Percentiles rank a stretch among this genome's conserved stretches.
These are phyloP conservation scores for Eupsilia transversa DNA, from an alignment of 2,888 invertebrate species.

Conservation along the genomic window DNA sequence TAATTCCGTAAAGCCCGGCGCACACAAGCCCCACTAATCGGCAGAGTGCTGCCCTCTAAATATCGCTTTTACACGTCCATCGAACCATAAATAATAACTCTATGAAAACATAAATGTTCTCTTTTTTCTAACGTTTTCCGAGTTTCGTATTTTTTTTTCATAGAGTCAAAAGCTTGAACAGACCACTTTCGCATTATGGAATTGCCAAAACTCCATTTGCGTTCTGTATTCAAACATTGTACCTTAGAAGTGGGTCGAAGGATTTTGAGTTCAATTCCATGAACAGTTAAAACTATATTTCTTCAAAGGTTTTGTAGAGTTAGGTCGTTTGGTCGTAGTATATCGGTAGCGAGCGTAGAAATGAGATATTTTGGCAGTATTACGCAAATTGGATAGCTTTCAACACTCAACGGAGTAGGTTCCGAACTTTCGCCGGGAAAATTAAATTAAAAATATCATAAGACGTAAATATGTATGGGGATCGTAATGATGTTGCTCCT, in stretches of 20 bases:
- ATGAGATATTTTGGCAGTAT: conserved; percentile 91
- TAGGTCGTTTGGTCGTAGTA: conserved; percentile 72
- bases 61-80: conserved; percentile 89
- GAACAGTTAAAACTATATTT: conserved; percentile 65
- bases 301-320: conserved; percentile 48
- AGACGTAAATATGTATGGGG: conserved; percentile 88
- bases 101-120: conserved; percentile 90
- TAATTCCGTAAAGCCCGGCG: conserved; percentile 78
- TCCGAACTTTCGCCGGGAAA: conserved; percentile 90
- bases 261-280: conserved; percentile 67
- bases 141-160: conserved; percentile 88
- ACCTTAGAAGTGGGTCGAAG: conserved; percentile 53
- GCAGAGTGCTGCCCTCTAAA: conserved; percentile 89
- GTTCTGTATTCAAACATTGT: conserved; percentile 73
- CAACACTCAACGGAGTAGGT: conserved; percentile 91
- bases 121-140: conserved; percentile 90
- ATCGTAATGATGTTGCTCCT: conserved; percentile 86
- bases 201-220: conserved; percentile 90
- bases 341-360: conserved; percentile 88
- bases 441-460: conserved; percentile 91
- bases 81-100: conserved; percentile 90
- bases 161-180: conserved; percentile 91
- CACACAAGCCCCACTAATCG: conserved; percentile 86
- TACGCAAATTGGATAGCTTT: conserved; percentile 91
- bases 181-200: conserved; percentile 91